Percentiles rank a stretch among this genome's conserved stretches.
Evolutionary conservation across 2,113 vertebrate species (phyloP).

Genomic region (Natator depressus): DNA sequence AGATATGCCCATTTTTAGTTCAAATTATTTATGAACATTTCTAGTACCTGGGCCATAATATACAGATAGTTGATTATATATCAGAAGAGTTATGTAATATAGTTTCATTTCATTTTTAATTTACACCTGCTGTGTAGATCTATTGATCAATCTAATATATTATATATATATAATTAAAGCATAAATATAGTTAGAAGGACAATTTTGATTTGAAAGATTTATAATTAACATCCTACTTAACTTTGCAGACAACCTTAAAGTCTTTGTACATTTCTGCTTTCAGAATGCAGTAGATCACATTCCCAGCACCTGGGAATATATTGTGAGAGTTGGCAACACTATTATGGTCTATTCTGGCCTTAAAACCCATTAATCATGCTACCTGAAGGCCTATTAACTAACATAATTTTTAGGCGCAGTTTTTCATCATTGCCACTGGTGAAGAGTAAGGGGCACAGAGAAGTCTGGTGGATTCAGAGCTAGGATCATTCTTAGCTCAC

Average conservation of each 20-base stretch:
- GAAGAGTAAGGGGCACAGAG: neutral
- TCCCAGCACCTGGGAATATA: neutral
- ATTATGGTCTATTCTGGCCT: neutral
- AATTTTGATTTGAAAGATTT: neutral
- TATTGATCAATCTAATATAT: neutral
- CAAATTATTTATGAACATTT: constrained; percentile 35
- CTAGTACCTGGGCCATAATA: neutral
- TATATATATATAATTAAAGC: neutral
- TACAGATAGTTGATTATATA: neutral
- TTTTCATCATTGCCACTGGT: neutral
- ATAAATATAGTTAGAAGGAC: neutral
- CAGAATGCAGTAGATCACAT: neutral
- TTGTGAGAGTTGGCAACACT: neutral
- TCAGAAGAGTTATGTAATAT: neutral
- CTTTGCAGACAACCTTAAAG: neutral
- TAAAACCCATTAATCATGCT: neutral
- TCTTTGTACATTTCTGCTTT: neutral
- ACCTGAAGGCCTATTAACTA: neutral
- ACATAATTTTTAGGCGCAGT: neutral
- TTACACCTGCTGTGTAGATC: neutral
- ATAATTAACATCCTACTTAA: neutral
- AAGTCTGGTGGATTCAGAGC: neutral
- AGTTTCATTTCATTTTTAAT: neutral
- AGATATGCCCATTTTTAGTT: constrained; percentile 30
- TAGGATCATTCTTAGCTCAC: neutral